Evolutionary conservation across 2,797 vertebrate genomes (phyloP).

Genomic region (Anguilla anguilla): DNA sequence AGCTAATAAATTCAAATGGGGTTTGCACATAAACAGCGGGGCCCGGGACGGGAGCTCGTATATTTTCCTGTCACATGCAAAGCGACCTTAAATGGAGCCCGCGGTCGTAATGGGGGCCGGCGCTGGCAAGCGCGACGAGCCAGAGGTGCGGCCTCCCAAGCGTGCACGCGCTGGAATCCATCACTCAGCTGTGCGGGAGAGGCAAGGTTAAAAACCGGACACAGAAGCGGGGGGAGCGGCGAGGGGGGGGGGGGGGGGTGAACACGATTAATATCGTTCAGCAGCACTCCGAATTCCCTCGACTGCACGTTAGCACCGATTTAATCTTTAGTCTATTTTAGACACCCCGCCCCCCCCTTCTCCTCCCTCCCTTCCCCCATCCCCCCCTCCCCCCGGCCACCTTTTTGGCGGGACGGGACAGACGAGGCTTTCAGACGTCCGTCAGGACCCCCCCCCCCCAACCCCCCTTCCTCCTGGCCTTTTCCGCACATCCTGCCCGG

Average conservation of each 20-base stretch:
- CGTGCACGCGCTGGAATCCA: not conserved
- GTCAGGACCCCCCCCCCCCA: not conserved
- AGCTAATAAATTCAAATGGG: slow-evolving; percentile 43
- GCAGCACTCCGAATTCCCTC: slow-evolving; percentile 20
- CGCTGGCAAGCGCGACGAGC: slow-evolving; percentile 1
- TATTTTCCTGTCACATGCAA: slow-evolving; percentile 27
- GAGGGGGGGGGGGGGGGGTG: not conserved
- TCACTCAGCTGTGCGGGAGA: not conserved
- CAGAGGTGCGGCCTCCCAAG: slow-evolving; percentile 11
- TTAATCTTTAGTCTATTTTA: slow-evolving; percentile 30
- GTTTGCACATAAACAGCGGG: not conserved
- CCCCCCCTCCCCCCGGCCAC: not conserved
- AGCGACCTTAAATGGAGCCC: slow-evolving; percentile 8
- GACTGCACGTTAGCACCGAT: slow-evolving; percentile 4
- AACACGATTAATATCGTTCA: slow-evolving; percentile 19
- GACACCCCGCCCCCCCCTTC: not conserved
- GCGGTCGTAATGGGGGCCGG: not conserved
- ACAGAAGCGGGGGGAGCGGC: not conserved
- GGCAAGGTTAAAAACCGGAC: slow-evolving; percentile 17
- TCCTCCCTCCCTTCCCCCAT: not conserved
- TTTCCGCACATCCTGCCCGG: slow-evolving; percentile 32
- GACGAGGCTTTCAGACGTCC: slow-evolving; percentile 20
- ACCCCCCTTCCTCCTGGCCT: slow-evolving; percentile 19
- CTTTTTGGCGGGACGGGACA: slow-evolving; percentile 4
- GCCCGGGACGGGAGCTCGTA: not conserved